These are phyloP conservation scores for Florisuga fusca DNA, from an alignment of 2,797 vertebrate genomes.

Conservation along the genomic window DNA sequence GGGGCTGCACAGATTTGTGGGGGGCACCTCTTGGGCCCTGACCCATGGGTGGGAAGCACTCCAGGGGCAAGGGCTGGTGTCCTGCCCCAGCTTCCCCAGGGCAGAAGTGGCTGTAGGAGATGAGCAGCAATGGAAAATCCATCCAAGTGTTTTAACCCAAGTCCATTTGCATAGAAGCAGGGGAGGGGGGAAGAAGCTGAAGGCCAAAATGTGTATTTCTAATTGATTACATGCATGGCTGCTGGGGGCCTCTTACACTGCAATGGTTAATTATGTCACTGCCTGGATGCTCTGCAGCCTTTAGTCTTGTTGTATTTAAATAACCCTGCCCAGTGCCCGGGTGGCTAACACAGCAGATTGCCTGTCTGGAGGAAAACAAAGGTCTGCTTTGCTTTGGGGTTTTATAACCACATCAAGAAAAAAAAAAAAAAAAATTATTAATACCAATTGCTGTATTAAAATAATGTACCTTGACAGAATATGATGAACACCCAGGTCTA, in stretches of 20 bases:
- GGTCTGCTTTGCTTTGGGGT: not conserved
- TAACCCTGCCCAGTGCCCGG: not conserved
- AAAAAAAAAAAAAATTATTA: not conserved
- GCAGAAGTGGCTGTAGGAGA: not conserved
- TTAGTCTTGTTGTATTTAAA: not conserved
- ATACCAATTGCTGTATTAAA: not conserved
- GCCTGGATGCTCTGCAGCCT: not conserved
- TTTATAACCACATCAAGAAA: not conserved
- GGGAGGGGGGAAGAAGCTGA: not conserved
- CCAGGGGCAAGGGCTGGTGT: not conserved
- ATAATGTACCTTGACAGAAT: not conserved
- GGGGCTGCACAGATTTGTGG: not conserved
- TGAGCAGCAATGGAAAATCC: not conserved
- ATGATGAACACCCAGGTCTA: not conserved
- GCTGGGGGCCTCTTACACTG: slow-evolving; percentile 58
- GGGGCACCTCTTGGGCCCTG: not conserved
- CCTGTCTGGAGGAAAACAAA: not conserved
- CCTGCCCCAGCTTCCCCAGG: rapidly evolving
- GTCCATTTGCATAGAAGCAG: not conserved
- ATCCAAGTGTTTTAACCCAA: not conserved
- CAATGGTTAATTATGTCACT: slow-evolving; percentile 61
- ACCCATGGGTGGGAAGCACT: no score
- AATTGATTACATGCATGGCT: slow-evolving; percentile 61
- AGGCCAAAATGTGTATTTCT: slow-evolving; percentile 38
- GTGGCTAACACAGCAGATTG: not conserved